Percentiles rank a stretch among this genome's conserved stretches.
These are phyloP conservation scores for Sapajus apella DNA, from an alignment of 2,113 vertebrate genomes.

Conservation along the genomic window DNA sequence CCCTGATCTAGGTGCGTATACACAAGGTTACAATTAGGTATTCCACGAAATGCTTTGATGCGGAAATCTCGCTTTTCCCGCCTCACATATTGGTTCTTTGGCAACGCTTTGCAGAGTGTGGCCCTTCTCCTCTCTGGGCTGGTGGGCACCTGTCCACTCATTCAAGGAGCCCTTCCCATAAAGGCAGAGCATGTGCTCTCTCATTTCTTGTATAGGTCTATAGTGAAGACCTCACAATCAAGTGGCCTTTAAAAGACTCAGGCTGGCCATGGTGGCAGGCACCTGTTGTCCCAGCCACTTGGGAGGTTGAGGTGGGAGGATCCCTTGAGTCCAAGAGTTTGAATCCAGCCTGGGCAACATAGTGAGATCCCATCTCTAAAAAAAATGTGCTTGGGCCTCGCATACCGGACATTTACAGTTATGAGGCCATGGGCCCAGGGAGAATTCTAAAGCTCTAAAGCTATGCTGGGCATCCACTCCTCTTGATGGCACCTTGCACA, in stretches of 20 bases:
- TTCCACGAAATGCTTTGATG: not conserved
- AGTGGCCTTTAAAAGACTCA: not conserved
- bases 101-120: not conserved
- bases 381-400: not conserved
- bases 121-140: not conserved
- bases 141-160: not conserved
- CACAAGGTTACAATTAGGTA: no score
- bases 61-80: no score
- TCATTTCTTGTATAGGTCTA: not conserved
- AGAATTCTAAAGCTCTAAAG: no score
- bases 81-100: not conserved
- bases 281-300: no score
- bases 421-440: not conserved
- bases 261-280: no score
- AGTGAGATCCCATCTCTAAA: no score
- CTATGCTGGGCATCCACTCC: not conserved
- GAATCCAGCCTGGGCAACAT: no score
- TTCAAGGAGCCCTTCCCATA: not conserved
- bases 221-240: not conserved
- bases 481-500: accelerated
- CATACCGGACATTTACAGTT: not conserved
- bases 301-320: no score
- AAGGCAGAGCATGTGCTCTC: not conserved
- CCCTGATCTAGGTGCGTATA: not conserved
- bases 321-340: no score